A percentile compares a stretch with the other conserved stretches of the same genome.
Evolutionary conservation across 2,888 invertebrate species (phyloP).

Genomic region (Nephrotoma guestfalica): DNA sequence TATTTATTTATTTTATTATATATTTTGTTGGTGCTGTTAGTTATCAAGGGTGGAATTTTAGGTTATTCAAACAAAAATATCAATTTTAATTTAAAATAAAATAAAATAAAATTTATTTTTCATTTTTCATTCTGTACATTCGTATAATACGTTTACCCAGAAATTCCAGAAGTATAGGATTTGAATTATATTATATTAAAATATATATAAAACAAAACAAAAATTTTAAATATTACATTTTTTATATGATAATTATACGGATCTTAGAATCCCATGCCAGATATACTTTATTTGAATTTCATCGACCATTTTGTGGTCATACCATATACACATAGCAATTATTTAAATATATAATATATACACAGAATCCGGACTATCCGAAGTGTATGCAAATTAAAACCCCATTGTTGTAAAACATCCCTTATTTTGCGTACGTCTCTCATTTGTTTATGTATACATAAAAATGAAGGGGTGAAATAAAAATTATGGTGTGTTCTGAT

Average conservation of each 20-base stretch:
- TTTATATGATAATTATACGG: not conserved
- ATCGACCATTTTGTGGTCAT: not conserved
- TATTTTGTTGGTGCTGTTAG: not conserved
- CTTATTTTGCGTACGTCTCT: not conserved
- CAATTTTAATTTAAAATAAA: not conserved
- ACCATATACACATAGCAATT: not conserved
- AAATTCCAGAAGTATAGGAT: not conserved
- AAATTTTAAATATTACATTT: not conserved
- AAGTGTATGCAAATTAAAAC: not conserved
- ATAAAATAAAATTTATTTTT: not conserved
- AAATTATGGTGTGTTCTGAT: not conserved
- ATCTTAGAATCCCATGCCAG: not conserved
- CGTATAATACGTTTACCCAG: not conserved
- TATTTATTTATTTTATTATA: not conserved
- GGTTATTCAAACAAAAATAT: not conserved
- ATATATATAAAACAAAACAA: not conserved
- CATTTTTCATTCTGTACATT: not conserved
- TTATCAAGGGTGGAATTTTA: not conserved
- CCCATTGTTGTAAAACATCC: not conserved
- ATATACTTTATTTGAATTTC: not conserved
- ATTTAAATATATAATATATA: not conserved
- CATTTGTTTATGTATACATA: not conserved
- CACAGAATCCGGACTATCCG: not conserved
- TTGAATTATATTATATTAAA: not conserved
- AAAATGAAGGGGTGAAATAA: not conserved